Conservation (phyloP, 2,113 vertebrate genomes). For the Paraplagusia blochii region DNA sequence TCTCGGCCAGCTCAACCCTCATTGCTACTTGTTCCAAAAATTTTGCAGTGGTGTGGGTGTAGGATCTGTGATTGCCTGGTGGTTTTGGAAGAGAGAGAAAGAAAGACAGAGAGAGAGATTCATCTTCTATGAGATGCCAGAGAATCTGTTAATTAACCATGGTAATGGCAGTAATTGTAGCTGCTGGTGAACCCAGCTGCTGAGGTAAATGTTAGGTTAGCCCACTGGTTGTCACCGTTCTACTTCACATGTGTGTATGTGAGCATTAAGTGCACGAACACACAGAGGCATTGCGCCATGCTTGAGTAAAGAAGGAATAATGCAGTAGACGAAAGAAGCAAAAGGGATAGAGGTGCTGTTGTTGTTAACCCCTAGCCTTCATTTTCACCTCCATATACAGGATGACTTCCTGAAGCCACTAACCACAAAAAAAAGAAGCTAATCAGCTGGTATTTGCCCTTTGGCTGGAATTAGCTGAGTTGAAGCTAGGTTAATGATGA, state of each 20-base stretch:
- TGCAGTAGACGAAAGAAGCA: neutral
- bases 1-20: too few relatives aligned
- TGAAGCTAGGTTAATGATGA: conserved; percentile 37
- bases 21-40: conserved; percentile 24
- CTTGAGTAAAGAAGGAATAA: conserved; percentile 30
- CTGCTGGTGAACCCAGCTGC: conserved; percentile 76
- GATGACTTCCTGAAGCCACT: conserved; percentile 56
- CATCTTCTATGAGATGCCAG: conserved; percentile 69
- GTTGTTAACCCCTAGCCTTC: conserved; percentile 44
- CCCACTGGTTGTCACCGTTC: conserved; percentile 63
- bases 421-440: conserved; percentile 30
- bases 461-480: conserved; percentile 38
- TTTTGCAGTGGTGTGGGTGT: conserved; percentile 53
- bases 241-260: conserved; percentile 19
- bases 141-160: conserved; percentile 78
- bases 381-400: conserved; percentile 14
- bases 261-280: conserved; percentile 15
- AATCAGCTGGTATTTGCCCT: conserved; percentile 54
- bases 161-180: conserved; percentile 77
- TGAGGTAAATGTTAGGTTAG: conserved; percentile 76
- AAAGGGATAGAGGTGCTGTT: conserved; percentile 14
- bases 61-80: conserved; percentile 51
- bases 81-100: conserved; percentile 52
- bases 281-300: conserved; percentile 19
- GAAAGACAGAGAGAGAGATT: conserved; percentile 28